Percentiles rank a stretch among this genome's conserved stretches.
These are phyloP conservation scores for Chymomyza procnemis DNA, from an alignment of 2,888 invertebrate species.

Conservation along the genomic window DNA sequence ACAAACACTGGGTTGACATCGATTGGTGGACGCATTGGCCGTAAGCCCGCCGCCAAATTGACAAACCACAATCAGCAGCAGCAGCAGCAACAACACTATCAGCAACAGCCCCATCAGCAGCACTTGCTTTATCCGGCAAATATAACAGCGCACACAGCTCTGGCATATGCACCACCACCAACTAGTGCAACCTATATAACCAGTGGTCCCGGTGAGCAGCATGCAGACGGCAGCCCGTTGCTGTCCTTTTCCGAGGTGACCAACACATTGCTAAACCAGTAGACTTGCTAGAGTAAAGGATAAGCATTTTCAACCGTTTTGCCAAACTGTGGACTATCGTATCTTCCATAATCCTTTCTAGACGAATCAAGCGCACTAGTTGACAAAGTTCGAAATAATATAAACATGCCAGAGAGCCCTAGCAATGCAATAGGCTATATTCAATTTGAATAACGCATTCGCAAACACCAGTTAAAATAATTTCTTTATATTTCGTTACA, in stretches of 20 bases:
- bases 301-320: slow-evolving; percentile 69
- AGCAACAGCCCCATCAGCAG: slow-evolving; percentile 22
- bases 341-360: slow-evolving; percentile 75
- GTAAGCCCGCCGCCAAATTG: slow-evolving; percentile 41
- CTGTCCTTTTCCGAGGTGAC: slow-evolving; percentile 89
- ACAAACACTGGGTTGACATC: slow-evolving; percentile 22
- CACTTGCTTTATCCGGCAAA: slow-evolving; percentile 74
- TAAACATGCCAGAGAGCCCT: slow-evolving; percentile 3
- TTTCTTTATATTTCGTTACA: not conserved
- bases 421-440: slow-evolving; percentile 26
- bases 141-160: slow-evolving; percentile 78
- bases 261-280: slow-evolving; percentile 85
- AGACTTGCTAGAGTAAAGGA: slow-evolving; percentile 43
- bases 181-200: slow-evolving; percentile 76
- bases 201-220: slow-evolving; percentile 70
- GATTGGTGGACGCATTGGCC: slow-evolving; percentile 31
- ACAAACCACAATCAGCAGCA: slow-evolving; percentile 44
- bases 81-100: slow-evolving; percentile 54
- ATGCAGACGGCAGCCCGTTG: slow-evolving; percentile 84
- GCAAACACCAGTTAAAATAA: slow-evolving; percentile 21
- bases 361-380: slow-evolving; percentile 19
- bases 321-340: slow-evolving; percentile 78
- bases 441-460: slow-evolving; percentile 8
- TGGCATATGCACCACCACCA: slow-evolving; percentile 80
- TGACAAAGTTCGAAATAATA: slow-evolving; percentile 6